phyloP scores from a whole-genome alignment of 1,140 invertebrate genomes.

The Amyelois transitella region DNA sequence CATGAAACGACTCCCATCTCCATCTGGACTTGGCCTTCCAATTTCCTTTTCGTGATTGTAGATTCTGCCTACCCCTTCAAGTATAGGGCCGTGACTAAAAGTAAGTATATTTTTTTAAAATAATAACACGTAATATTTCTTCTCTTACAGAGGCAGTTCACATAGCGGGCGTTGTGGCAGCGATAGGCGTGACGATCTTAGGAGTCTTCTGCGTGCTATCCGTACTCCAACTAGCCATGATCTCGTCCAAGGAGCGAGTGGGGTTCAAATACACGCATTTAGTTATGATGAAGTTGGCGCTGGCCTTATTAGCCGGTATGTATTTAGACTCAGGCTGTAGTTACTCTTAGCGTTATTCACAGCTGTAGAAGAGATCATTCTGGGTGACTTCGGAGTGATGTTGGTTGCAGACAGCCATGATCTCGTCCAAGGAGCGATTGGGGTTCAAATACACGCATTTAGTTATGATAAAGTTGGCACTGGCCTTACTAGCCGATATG shows the following conservation, averaged over 20 bases:
- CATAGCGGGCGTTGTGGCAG: conserved; percentile 84
- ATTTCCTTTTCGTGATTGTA: too few species aligned
- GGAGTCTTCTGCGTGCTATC: conserved; percentile 85
- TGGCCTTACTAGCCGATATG: conserved; percentile 85
- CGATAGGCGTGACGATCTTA: conserved; percentile 80
- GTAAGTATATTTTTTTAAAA: too few species aligned
- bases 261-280: conserved; percentile 83
- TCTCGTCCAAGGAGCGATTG: conserved; percentile 86
- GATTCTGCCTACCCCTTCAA: too few species aligned
- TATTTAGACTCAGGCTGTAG: too few species aligned
- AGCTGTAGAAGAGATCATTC: too few species aligned
- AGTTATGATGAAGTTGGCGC: conserved; percentile 84
- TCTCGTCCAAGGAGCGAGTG: conserved; percentile 86
- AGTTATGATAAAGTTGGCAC: conserved; percentile 84
- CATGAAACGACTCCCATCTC: too few species aligned
- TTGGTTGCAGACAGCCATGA: conserved; percentile 90
- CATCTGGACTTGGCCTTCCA: too few species aligned
- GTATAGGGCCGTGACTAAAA: too few species aligned
- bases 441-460: conserved; percentile 83
- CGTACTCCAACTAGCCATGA: conserved; percentile 88
- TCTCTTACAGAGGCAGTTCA: conserved; percentile 82
- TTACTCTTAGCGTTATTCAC: too few species aligned
- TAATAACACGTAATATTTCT: conserved; percentile 8
- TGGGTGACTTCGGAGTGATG: conserved; percentile 84
- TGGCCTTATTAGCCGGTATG: conserved; percentile 85